These are phyloP conservation scores for Polydrusus cervinus DNA, from an alignment of 2,888 invertebrate species.

Conservation along the genomic window DNA sequence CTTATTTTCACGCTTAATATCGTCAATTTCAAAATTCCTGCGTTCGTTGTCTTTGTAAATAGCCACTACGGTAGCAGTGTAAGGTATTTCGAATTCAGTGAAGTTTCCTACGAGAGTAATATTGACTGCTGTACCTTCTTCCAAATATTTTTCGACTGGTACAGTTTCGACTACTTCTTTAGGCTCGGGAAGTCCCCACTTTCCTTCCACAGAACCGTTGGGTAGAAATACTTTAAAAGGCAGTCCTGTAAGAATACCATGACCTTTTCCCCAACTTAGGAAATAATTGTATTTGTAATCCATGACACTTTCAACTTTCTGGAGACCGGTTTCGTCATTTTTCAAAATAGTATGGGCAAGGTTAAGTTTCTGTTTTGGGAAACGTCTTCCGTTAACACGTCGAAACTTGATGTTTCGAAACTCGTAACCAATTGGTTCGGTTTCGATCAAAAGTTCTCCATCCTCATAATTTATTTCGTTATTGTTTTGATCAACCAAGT, in stretches of 20 bases:
- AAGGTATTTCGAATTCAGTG: conserved; percentile 83
- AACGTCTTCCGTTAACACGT: conserved; percentile 66
- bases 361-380: conserved; percentile 63
- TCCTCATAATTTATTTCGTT: conserved; percentile 75
- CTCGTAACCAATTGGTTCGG: conserved; percentile 86
- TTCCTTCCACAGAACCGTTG: conserved; percentile 76
- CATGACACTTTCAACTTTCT: conserved; percentile 82
- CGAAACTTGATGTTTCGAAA: conserved; percentile 72
- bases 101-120: conserved; percentile 84
- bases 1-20: conserved; percentile 78
- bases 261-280: conserved; percentile 87
- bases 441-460: conserved; percentile 87
- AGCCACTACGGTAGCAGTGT: conserved; percentile 82
- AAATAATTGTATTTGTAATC: conserved; percentile 81
- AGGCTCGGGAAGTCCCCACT: conserved; percentile 79
- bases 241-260: conserved; percentile 82
- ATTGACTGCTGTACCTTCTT: conserved; percentile 87
- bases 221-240: conserved; percentile 77
- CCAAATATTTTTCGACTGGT: conserved; percentile 76
- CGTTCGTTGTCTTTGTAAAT: conserved; percentile 78
- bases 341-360: conserved; percentile 70
- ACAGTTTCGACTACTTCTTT: conserved; percentile 75
- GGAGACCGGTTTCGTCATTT: conserved; percentile 71
- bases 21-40: conserved; percentile 76
- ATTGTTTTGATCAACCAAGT: conserved; percentile 78